Evolutionary conservation across 2,888 invertebrate genomes (phyloP).

Genomic region (Hydrotaea diabolus): DNA sequence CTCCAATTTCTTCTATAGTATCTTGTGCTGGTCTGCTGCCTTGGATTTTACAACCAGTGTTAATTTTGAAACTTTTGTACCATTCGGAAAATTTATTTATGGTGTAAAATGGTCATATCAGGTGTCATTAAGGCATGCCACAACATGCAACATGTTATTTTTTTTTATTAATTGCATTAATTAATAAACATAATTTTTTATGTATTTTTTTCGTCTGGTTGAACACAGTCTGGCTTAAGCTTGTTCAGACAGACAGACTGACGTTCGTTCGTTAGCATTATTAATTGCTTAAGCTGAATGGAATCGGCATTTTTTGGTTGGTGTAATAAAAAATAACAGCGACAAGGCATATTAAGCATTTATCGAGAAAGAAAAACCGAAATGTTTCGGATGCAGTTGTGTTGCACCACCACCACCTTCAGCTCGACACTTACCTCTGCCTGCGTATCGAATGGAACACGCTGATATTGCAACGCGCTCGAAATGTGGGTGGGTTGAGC

Average conservation of each 20-base stretch:
- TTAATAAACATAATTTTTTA: conserved; percentile 33
- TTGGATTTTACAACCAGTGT: no score
- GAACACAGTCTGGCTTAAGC: no score
- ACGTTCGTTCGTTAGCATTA: not conserved
- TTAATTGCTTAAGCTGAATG: conserved; percentile 35
- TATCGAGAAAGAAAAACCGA: conserved; percentile 3
- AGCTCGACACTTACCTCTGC: no score
- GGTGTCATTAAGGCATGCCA: not conserved
- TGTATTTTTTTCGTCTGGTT: conserved; percentile 18
- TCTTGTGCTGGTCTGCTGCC: no score
- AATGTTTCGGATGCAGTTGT: conserved; percentile 24
- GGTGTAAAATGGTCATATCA: not conserved
- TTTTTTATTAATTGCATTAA: conserved; percentile 25
- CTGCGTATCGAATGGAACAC: conserved; percentile 25
- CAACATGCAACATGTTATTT: not conserved
- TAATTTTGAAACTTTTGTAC: no score
- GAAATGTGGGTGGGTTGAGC: conserved; percentile 40
- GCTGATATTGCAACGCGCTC: conserved; percentile 17
- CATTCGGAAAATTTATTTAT: no score
- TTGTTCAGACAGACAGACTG: not conserved
- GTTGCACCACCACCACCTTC: conserved; percentile 13
- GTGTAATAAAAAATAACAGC: not conserved
- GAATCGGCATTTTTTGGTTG: no score
- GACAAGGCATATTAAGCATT: not conserved
- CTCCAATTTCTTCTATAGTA: no score